Evolutionary conservation across 2,797 vertebrate species (phyloP).

Genomic region (Dermochelys coriacea): DNA sequence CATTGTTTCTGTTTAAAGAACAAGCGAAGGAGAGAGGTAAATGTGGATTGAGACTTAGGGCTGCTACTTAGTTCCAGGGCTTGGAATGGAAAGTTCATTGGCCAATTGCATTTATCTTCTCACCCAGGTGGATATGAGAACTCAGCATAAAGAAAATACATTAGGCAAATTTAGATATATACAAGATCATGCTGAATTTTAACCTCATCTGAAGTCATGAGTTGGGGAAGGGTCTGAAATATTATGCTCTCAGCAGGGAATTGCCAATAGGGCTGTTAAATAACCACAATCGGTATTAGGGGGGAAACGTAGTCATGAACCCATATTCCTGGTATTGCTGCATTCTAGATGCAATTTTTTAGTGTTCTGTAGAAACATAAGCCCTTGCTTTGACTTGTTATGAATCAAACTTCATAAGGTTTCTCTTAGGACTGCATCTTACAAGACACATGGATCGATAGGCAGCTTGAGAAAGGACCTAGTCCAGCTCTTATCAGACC

Average conservation of each 20-base stretch:
- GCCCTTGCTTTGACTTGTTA: neutral
- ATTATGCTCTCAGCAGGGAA: slow-evolving; percentile 20
- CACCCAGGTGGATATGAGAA: neutral
- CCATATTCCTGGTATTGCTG: neutral
- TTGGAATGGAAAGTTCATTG: neutral
- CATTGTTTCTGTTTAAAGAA: neutral
- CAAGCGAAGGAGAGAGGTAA: neutral
- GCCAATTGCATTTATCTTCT: rapidly evolving
- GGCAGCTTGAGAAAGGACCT: neutral
- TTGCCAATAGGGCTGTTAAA: slow-evolving; percentile 66
- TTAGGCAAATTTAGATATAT: neutral
- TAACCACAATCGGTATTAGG: slow-evolving; percentile 55
- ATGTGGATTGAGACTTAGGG: neutral
- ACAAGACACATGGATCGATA: rapidly evolving
- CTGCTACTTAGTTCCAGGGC: neutral
- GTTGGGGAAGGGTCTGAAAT: neutral
- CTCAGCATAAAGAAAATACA: neutral
- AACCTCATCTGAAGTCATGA: neutral
- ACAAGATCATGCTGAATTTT: rapidly evolving
- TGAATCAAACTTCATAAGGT: neutral
- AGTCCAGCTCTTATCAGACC: neutral
- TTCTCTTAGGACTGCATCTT: rapidly evolving
- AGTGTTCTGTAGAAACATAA: neutral
- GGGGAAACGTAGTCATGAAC: slow-evolving; percentile 49
- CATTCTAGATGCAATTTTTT: neutral